phyloP scores from a whole-genome alignment of 1,140 invertebrate species.

The Heliconius congener region DNA sequence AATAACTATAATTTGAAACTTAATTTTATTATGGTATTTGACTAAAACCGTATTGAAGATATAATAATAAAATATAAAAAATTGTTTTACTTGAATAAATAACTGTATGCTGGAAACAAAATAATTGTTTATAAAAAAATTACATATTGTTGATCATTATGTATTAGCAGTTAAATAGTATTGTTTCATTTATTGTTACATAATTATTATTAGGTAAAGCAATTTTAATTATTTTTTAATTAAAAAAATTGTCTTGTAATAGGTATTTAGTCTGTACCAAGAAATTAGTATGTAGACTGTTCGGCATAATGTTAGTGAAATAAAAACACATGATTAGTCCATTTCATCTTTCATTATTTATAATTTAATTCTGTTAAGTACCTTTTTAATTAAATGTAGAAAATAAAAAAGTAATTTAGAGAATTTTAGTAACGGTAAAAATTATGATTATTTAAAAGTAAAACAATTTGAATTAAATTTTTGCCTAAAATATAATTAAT shows the following conservation, averaged over 20 bases:
- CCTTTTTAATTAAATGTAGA: background rate
- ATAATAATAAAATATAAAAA: background rate
- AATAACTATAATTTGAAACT: constrained; percentile 47
- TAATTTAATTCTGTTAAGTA: background rate
- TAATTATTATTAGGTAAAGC: too few relatives aligned
- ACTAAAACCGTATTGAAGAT: background rate
- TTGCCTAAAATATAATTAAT: background rate
- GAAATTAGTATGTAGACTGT: background rate
- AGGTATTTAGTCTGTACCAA: background rate
- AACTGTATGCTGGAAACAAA: too few relatives aligned
- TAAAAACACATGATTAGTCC: constrained; percentile 6
- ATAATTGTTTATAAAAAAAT: background rate
- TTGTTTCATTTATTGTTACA: too few relatives aligned
- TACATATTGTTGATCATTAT: too few relatives aligned
- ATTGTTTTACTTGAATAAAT: background rate
- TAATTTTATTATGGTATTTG: constrained; percentile 11
- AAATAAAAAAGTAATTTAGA: too few relatives aligned
- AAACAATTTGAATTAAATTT: background rate
- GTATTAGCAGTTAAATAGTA: too few relatives aligned
- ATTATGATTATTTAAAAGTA: too few relatives aligned
- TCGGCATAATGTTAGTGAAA: background rate
- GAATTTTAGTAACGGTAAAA: too few relatives aligned
- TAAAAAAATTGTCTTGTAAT: background rate
- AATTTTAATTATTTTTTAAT: too few relatives aligned
- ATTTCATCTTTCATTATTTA: background rate